phyloP scores from a whole-genome alignment of 1,140 invertebrate genomes.

The Drosophila bocqueti region DNA sequence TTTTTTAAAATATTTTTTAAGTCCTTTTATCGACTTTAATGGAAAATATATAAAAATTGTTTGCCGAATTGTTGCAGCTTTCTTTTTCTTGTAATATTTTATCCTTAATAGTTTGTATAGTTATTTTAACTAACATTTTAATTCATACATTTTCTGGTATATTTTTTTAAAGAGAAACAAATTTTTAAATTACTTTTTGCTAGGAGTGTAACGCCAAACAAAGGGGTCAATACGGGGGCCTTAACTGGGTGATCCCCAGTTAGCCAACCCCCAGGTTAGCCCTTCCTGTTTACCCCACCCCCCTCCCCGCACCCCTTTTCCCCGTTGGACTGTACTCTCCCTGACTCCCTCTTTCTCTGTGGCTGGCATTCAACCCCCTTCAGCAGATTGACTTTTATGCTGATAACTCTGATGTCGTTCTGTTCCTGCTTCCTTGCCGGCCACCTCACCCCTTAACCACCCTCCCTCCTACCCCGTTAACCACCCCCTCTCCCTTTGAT shows the following conservation, averaged over 20 bases:
- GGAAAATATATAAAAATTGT: too few relatives aligned
- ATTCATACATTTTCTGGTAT: background rate
- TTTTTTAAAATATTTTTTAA: too few relatives aligned
- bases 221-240: conserved; percentile 63
- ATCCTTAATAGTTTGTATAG: background rate
- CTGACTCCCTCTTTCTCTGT: background rate
- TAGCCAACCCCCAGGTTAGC: conserved; percentile 7
- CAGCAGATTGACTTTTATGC: conserved; percentile 73
- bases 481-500: background rate
- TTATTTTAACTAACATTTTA: background rate
- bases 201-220: conserved; percentile 34
- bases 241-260: conserved; percentile 23
- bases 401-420: conserved; percentile 53
- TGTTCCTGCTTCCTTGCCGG: conserved; percentile 18
- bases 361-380: conserved; percentile 61
- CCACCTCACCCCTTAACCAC: conserved; percentile 5
- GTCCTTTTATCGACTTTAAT: too few relatives aligned
- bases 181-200: background rate
- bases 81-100: background rate
- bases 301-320: background rate
- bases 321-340: conserved; percentile 18
- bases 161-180: too few relatives aligned
- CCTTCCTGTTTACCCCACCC: background rate
- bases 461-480: background rate
- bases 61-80: too few relatives aligned